Evolutionary conservation across 2,797 vertebrate species (phyloP), one percentile per base, ranked within the genome.

Genomic region (Luscinia megarhynchos): DNA sequence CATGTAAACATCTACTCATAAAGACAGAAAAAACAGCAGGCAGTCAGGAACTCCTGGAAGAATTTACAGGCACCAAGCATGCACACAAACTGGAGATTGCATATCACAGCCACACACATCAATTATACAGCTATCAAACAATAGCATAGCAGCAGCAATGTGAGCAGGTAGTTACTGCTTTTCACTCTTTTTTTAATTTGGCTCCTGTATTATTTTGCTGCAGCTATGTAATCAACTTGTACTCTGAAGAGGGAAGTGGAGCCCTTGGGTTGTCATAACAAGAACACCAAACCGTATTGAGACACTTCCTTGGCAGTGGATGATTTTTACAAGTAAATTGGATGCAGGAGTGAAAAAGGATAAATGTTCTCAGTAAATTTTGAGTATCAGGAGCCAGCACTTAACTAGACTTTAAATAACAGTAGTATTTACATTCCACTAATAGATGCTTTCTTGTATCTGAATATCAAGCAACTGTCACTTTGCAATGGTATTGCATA

Each of bases 201-300:
- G 57, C 24, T 95, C 59, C 82, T 70, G 16, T 84, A 32, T 88
- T 89, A 78, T 92, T 94, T 88, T 80, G 43, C 30, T 80, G 46
- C 54, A 80, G 50, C n/a, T 84, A 27, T 41, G 41, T 36, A 84
- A 89, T 87, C 82, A 80, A 50, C 38, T 75, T 50, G 26, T 50
- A 74, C 62, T 76, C 36, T 80, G 57, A 85, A 96, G 72, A 10
- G 19, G 62, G 67, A 95, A 95, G 55, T 5, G 6, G 55, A 84
- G 43, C 27, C 46, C 40, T 62, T 74, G 45, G 9, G 26, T 66
- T 95, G 41, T 67, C 7, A 9, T 74, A 81, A 59, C 24, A 84
- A 58, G 64, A 79, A 78, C 15, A 51, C 26, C 73, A 92, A 82
- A 84, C 29, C 34, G 82, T 80, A 43, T 22, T 32, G 30, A 90